Evolutionary conservation across 1,140 invertebrate genomes (phyloP), one percentile per base, ranked within the genome.

Genomic region (Trissolcus basalis): DNA sequence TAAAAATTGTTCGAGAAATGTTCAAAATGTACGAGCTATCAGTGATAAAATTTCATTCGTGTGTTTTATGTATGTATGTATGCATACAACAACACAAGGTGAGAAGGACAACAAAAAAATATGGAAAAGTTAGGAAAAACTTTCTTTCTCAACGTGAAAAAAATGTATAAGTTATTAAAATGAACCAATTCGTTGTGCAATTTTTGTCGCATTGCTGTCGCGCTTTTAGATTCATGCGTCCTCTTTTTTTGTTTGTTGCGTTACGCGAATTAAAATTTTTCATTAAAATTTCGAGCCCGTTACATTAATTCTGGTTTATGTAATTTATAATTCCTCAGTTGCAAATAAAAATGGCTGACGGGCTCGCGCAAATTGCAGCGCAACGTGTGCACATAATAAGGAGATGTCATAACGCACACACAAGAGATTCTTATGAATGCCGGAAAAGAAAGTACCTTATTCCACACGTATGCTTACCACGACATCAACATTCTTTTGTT

Each of bases 271-370:
- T 72, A 56, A 70, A 73, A 70, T 49, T 50, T 63, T 68, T 60
- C 54, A 64, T 69, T 60, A 72, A 63, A 65, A 47, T 73, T 73
- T 78, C 55, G 48, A 54, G 50, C 48, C 53, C 4, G 69, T 59
- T 49, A 78, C 61, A 49, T 77, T 65, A 67, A 71, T 61, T 61
- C 56, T 41, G 36, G 59, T 67, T 47, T 48, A 69, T 50, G 49
- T 61, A 70, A 69, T 78, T 70, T 61, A 78, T 67, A 73, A 78
- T 73, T 73, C 49, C 54, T 55, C 56, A 45, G 69, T 27, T 51
- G 51, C 50, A 65, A 78, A 78, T 78, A 74, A 73, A 78, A 78
- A 78, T 78, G 76, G 70, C 55, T 71, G 50, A 78, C 70, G 47
- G 48, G 56, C 51, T 74, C 63, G 65, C 49, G 45, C 54, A 60